phyloP scores from a whole-genome alignment of 2,113 vertebrate genomes.

The Ameiurus melas region DNA sequence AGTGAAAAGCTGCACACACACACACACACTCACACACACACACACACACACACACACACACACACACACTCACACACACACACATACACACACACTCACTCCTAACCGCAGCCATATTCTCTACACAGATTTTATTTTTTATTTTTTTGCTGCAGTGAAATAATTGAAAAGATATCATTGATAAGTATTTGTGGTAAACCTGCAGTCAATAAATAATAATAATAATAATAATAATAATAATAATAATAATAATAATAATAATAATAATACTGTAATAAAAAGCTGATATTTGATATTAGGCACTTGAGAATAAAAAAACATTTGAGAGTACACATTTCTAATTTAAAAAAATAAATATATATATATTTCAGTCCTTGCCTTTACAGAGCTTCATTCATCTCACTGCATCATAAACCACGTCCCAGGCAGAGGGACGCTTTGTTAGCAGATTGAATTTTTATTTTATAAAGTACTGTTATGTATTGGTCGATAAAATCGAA shows the following conservation, averaged over 20 bases:
- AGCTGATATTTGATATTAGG: not conserved
- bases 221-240: not conserved
- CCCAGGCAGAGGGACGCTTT: not conserved
- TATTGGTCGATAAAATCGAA: not conserved
- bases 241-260: not conserved
- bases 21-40: not conserved
- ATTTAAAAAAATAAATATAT: too few relatives aligned
- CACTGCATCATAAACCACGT: not conserved
- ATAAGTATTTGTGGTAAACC: not conserved
- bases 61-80: not conserved
- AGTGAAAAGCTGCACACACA: conserved; percentile 7
- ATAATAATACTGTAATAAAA: not conserved
- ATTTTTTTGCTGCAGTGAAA: not conserved
- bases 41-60: not conserved
- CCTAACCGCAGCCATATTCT: conserved; percentile 4
- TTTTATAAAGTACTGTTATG: not conserved
- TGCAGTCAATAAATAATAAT: not conserved
- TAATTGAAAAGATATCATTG: not conserved
- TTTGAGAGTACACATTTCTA: not conserved
- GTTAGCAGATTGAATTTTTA: not conserved
- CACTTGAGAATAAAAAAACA: not conserved
- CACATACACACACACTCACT: not conserved
- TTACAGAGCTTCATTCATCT: not conserved
- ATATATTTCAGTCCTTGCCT: not conserved
- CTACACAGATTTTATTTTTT: not conserved